phyloP scores from a whole-genome alignment of 2,888 invertebrate species.

The Kryphioiulus occultus region DNA sequence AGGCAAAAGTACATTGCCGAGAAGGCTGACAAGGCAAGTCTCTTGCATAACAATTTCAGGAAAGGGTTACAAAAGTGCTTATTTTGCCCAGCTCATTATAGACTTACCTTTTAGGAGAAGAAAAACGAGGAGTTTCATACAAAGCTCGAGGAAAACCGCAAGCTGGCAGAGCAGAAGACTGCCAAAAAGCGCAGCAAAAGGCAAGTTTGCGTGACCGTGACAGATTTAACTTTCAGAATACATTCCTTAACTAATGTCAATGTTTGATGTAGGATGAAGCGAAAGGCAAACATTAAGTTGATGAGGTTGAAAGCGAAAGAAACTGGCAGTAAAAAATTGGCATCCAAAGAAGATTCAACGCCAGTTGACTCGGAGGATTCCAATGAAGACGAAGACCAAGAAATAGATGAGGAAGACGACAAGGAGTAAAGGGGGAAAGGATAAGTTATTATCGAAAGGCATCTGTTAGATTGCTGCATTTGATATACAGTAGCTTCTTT shows the following conservation, averaged over 20 bases:
- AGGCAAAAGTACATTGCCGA: slow-evolving; percentile 92
- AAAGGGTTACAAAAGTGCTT: slow-evolving; percentile 2
- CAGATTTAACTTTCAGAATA: slow-evolving; percentile 51
- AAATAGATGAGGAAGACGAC: slow-evolving; percentile 48
- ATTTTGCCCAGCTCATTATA: not conserved
- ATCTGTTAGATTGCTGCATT: not conserved
- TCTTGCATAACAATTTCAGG: not conserved
- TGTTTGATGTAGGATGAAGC: slow-evolving; percentile 67
- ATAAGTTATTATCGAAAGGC: not conserved
- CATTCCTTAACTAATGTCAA: not conserved
- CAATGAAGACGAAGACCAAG: slow-evolving; percentile 33
- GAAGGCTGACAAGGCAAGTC: slow-evolving; percentile 79
- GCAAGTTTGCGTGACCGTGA: slow-evolving; percentile 54
- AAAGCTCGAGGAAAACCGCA: slow-evolving; percentile 78
- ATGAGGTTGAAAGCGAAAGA: slow-evolving; percentile 57
- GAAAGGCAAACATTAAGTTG: slow-evolving; percentile 66
- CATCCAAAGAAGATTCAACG: not conserved
- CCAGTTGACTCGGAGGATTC: not conserved
- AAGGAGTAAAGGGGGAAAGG: not conserved
- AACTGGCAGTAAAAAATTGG: not conserved
- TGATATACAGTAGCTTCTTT: not conserved
- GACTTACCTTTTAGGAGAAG: slow-evolving; percentile 71
- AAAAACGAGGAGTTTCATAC: slow-evolving; percentile 81
- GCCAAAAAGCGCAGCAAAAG: slow-evolving; percentile 93
- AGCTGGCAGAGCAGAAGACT: slow-evolving; percentile 78